Percentiles rank a stretch among this genome's conserved stretches.
Evolutionary conservation across 2,797 vertebrate species (phyloP).

Genomic region (Chelmon rostratus): DNA sequence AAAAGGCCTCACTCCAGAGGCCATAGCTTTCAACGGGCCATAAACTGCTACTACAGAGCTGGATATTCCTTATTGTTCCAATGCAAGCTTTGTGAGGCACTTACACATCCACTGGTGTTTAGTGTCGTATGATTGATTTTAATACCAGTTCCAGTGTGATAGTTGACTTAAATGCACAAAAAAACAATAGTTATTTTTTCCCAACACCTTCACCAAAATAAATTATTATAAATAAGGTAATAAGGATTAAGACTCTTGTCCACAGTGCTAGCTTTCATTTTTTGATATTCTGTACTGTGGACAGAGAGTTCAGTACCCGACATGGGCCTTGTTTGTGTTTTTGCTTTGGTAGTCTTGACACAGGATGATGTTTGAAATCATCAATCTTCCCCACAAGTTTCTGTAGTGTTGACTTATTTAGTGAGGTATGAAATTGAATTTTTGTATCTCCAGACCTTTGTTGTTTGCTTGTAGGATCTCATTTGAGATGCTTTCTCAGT

Average conservation of each 20-base stretch:
- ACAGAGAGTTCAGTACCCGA: not conserved
- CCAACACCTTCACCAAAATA: not conserved
- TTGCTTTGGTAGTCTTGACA: not conserved
- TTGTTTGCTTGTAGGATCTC: not conserved
- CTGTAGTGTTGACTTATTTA: not conserved
- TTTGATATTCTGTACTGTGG: not conserved
- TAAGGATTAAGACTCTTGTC: no score
- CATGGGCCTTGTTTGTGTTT: not conserved
- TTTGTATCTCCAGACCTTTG: not conserved
- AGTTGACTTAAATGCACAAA: not conserved
- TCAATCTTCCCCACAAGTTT: no score
- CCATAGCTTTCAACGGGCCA: not conserved
- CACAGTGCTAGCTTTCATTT: no score
- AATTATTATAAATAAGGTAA: not conserved
- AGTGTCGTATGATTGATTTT: not conserved
- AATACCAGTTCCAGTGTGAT: no score
- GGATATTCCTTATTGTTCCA: not conserved
- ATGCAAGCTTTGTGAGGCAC: not conserved
- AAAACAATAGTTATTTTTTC: no score
- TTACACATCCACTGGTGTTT: not conserved
- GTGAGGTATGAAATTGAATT: not conserved
- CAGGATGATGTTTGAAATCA: not conserved
- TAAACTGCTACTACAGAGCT: not conserved
- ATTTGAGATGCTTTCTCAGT: not conserved
- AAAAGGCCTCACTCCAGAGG: not conserved